Evolutionary conservation across 2,888 invertebrate genomes (phyloP).

Genomic region (Amphipoea oculea): DNA sequence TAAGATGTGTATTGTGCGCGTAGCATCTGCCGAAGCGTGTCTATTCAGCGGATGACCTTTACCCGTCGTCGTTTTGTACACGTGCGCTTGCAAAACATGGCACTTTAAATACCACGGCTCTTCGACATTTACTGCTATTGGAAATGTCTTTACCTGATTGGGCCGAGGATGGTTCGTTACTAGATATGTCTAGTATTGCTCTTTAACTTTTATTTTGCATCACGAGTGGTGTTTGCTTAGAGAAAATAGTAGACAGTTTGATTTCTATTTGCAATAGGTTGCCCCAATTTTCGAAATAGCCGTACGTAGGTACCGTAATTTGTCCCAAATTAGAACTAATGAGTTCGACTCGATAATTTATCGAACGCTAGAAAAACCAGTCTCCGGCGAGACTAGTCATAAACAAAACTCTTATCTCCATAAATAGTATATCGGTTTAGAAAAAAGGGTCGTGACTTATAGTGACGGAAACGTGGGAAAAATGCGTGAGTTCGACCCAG

Average conservation of each 20-base stretch:
- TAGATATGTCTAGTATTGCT: slow-evolving; percentile 6
- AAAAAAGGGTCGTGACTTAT: slow-evolving; percentile 76
- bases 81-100: slow-evolving; percentile 79
- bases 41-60: slow-evolving; percentile 86
- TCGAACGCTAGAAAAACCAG: slow-evolving; percentile 25
- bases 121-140: slow-evolving; percentile 71
- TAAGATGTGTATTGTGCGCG: slow-evolving; percentile 76
- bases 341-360: slow-evolving; percentile 15
- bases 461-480: slow-evolving; percentile 82
- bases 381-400: slow-evolving; percentile 17
- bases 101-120: slow-evolving; percentile 71
- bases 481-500: slow-evolving; percentile 74
- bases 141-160: slow-evolving; percentile 50
- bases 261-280: background rate
- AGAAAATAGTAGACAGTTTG: background rate
- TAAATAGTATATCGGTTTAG: slow-evolving; percentile 61
- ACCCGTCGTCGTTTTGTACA: slow-evolving; percentile 74
- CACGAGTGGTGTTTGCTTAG: background rate
- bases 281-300: background rate
- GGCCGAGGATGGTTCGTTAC: slow-evolving; percentile 12
- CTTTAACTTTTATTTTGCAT: slow-evolving; percentile 19
- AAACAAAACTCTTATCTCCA: slow-evolving; percentile 63
- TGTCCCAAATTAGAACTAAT: slow-evolving; percentile 23
- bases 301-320: background rate
- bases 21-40: slow-evolving; percentile 82